A percentile compares a stretch with the other conserved stretches of the same genome.
These are phyloP conservation scores for Drosophila stalkeri DNA, from an alignment of 2,888 invertebrate genomes.

Conservation along the genomic window DNA sequence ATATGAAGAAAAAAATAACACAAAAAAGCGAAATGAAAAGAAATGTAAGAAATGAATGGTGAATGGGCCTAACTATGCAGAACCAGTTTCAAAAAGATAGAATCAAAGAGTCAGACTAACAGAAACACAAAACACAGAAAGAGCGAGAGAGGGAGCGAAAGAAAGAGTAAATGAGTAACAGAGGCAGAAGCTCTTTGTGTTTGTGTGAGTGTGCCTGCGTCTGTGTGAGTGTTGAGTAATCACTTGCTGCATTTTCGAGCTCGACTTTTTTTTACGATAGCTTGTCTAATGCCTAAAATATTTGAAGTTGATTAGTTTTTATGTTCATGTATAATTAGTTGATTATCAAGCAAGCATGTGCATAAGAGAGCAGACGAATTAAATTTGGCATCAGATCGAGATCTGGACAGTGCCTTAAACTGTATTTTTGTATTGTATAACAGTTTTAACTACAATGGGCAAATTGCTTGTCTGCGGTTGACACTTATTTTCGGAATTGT, in stretches of 20 bases:
- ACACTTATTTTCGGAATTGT: constrained; percentile 39
- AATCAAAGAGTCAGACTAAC: constrained; percentile 18
- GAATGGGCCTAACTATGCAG: constrained; percentile 56
- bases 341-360: neutral
- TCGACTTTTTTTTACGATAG: constrained; percentile 37
- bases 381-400: constrained; percentile 22
- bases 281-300: constrained; percentile 8
- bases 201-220: neutral
- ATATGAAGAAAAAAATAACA: neutral
- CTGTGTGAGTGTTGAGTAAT: constrained; percentile 26
- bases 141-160: neutral
- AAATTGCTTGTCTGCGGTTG: constrained; percentile 38
- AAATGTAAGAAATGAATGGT: constrained; percentile 51
- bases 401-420: constrained; percentile 4
- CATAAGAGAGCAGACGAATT: neutral
- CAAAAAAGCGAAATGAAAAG: constrained; percentile 36
- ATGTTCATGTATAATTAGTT: constrained; percentile 21
- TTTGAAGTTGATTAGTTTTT: constrained; percentile 19
- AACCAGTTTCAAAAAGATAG: constrained; percentile 51
- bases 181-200: neutral
- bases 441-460: constrained; percentile 20
- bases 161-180: constrained; percentile 1
- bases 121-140: constrained; percentile 1
- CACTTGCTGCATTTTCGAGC: constrained; percentile 66
- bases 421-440: constrained; percentile 22